phyloP scores from a whole-genome alignment of 2,888 invertebrate species.

The Yponomeuta evonymella region DNA sequence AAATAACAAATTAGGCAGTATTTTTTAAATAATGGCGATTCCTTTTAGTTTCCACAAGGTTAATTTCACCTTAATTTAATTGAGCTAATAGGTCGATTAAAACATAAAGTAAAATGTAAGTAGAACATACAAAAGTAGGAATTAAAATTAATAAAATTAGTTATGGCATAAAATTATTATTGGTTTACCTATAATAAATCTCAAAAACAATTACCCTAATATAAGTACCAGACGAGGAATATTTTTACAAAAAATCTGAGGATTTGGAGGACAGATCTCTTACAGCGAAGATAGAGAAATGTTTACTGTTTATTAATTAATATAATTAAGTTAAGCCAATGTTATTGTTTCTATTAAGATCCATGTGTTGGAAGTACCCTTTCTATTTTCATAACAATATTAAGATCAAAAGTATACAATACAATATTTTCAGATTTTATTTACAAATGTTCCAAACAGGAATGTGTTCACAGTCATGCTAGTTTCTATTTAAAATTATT shows the following conservation, averaged over 20 bases:
- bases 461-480: conserved; percentile 18
- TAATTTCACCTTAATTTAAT: conserved; percentile 2
- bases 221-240: conserved; percentile 49
- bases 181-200: conserved; percentile 48
- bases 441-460: conserved; percentile 21
- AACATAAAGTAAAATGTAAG: conserved; percentile 5
- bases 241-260: not conserved
- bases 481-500: conserved; percentile 20
- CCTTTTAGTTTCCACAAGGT: not conserved
- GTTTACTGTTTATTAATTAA: too few species aligned
- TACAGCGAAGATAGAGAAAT: not conserved
- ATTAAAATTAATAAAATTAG: conserved; percentile 55
- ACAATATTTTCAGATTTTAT: conserved; percentile 17
- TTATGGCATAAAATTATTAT: conserved; percentile 68
- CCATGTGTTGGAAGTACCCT: not conserved
- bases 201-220: conserved; percentile 49
- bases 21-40: too few species aligned
- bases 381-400: not conserved
- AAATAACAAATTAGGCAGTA: too few species aligned
- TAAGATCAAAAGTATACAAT: not conserved
- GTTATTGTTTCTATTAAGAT: not conserved
- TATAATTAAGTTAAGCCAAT: not conserved
- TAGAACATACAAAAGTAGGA: conserved; percentile 2
- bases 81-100: conserved; percentile 7
- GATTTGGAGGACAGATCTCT: not conserved